A percentile compares a stretch with the other conserved stretches of the same genome.
These are phyloP conservation scores for Zeus faber DNA, from an alignment of 2,113 vertebrate genomes.

Conservation along the genomic window DNA sequence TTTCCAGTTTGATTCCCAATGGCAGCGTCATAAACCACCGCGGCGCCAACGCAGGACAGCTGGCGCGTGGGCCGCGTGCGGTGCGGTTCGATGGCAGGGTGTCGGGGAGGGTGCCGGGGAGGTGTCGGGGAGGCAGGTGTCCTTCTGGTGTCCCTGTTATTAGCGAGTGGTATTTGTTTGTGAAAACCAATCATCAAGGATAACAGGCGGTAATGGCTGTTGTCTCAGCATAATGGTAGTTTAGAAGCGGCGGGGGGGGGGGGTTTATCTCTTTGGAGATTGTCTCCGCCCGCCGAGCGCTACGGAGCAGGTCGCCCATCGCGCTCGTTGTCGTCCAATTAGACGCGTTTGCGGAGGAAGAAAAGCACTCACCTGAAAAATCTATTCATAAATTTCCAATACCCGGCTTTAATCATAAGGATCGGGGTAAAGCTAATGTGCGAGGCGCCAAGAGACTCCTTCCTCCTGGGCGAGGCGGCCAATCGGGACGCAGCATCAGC, in stretches of 20 bases:
- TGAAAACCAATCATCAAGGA: constrained; percentile 62
- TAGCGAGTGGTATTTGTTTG: constrained; percentile 58
- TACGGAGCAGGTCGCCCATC: constrained; percentile 37
- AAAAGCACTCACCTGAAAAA: constrained; percentile 49
- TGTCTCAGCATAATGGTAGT: constrained; percentile 58
- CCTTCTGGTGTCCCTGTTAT: constrained; percentile 66
- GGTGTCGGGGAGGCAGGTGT: constrained; percentile 58
- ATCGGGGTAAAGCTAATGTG: constrained; percentile 34
- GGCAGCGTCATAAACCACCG: too few relatives aligned
- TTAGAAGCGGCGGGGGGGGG: constrained; percentile 27
- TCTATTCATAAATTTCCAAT: constrained; percentile 42
- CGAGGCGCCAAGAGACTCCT: constrained; percentile 21
- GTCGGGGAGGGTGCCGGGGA: constrained; percentile 48
- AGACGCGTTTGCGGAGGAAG: constrained; percentile 47
- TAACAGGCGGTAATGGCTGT: constrained; percentile 67
- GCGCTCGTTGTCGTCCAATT: constrained; percentile 61
- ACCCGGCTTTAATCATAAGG: constrained; percentile 47
- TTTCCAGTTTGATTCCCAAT: too few relatives aligned
- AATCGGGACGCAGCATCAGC: constrained; percentile 47
- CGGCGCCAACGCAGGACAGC: too few relatives aligned
- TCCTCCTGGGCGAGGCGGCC: constrained; percentile 41
- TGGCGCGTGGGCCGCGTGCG: too few relatives aligned
- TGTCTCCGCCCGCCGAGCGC: constrained; percentile 37
- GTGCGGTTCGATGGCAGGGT: too few relatives aligned
- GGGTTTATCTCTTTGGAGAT: constrained; percentile 31